Evolutionary conservation across 23 tunicate genomes (phyloP).

Genomic region (Pegea sp.): DNA sequence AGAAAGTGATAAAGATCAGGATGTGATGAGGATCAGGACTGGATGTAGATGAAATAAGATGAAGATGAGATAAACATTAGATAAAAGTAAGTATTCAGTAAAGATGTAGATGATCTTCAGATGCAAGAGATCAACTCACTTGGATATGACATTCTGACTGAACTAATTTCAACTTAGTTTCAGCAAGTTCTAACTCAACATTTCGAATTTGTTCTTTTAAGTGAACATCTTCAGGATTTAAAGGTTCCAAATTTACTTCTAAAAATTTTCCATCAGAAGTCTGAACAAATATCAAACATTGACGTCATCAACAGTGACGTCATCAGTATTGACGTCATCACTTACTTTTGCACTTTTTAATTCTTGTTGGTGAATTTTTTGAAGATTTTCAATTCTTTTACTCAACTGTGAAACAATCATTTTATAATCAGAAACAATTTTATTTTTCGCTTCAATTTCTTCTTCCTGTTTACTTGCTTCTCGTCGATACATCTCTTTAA

Average conservation of each 20-base stretch:
- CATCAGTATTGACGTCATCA: too few species aligned
- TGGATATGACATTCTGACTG: slow-evolving; percentile 78
- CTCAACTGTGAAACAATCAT: slow-evolving; percentile 61
- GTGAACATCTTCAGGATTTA: too few species aligned
- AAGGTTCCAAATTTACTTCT: too few species aligned
- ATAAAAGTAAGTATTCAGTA: background rate
- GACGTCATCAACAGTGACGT: too few species aligned
- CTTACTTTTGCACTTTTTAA: too few species aligned
- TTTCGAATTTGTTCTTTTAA: slow-evolving; percentile 27
- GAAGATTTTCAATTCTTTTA: slow-evolving; percentile 37
- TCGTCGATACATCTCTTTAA: slow-evolving; percentile 61
- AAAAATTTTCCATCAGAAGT: too few species aligned
- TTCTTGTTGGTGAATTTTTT: slow-evolving; percentile 27
- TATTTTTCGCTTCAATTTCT: slow-evolving; percentile 26
- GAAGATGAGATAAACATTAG: background rate
- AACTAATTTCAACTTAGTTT: slow-evolving; percentile 62
- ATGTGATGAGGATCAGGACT: too few species aligned
- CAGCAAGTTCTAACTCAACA: slow-evolving; percentile 76
- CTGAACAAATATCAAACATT: too few species aligned
- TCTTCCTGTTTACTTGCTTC: slow-evolving; percentile 45
- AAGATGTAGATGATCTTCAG: background rate
- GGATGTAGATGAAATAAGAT: too few species aligned
- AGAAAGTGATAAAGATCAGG: too few species aligned
- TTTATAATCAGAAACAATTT: slow-evolving; percentile 60
- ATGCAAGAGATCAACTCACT: slow-evolving; percentile 6